Conservation (phyloP, 37 sponge, comb jelly and placozoan genomes). For the Oopsacas minuta region DNA sequence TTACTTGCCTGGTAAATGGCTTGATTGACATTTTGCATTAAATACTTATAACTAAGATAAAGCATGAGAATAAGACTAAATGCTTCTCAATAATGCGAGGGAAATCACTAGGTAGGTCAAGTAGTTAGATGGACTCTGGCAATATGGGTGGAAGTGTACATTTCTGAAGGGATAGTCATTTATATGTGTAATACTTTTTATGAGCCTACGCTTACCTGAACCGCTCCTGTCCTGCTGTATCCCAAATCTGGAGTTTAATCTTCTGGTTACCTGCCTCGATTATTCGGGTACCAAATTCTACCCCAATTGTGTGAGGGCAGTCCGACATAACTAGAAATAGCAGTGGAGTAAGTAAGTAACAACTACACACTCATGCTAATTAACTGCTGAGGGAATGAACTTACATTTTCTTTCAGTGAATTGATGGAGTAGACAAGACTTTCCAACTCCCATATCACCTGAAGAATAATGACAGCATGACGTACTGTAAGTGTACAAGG, state of each 20-base stretch:
- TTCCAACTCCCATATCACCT: constrained; percentile 99
- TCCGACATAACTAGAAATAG: constrained; percentile 84
- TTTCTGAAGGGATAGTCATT: too few relatives aligned
- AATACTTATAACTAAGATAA: too few relatives aligned
- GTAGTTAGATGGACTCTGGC: too few relatives aligned
- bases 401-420: constrained; percentile 98
- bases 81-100: too few relatives aligned
- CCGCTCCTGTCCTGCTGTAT: constrained; percentile 97
- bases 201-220: constrained; percentile 53
- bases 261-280: constrained; percentile 96
- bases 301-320: constrained; percentile 99
- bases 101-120: too few relatives aligned
- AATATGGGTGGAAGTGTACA: too few relatives aligned
- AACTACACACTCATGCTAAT: not conserved
- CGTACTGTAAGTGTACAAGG: too few relatives aligned
- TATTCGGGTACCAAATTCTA: constrained; percentile 98
- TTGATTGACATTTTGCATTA: too few relatives aligned
- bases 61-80: too few relatives aligned
- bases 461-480: not conserved
- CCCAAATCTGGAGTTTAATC: constrained; percentile 98
- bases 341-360: not conserved
- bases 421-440: constrained; percentile 95
- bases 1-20: too few relatives aligned
- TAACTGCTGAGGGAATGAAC: constrained; percentile 16
- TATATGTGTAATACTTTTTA: too few relatives aligned